A percentile compares a stretch with the other conserved stretches of the same genome.
These are phyloP conservation scores for Tylochromis polylepis DNA, from an alignment of 2,113 vertebrate genomes.

Conservation along the genomic window DNA sequence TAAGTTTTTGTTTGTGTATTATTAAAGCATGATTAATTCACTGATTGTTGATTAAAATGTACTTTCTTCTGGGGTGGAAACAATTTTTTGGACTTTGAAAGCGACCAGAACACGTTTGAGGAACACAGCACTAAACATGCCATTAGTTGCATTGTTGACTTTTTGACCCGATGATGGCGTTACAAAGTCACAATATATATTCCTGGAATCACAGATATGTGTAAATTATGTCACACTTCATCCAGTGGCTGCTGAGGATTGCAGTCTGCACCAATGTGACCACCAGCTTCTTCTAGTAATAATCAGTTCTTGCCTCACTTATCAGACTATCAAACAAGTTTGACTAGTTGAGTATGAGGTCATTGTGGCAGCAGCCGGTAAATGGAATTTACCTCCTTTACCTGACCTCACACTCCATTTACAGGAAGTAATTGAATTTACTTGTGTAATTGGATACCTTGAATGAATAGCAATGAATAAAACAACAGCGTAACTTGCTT, in stretches of 20 bases:
- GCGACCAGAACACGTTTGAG: fast-evolving
- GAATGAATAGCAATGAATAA: neutral
- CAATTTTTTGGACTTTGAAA: neutral
- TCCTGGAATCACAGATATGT: neutral
- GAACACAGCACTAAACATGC: neutral
- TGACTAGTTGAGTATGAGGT: neutral
- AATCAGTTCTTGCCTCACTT: neutral
- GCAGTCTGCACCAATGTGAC: neutral
- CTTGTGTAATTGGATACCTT: neutral
- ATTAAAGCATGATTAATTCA: neutral
- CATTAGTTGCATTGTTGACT: neutral
- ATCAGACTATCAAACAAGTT: neutral
- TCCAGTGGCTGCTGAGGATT: neutral
- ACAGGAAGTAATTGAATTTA: neutral
- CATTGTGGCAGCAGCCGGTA: neutral
- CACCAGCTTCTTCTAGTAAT: neutral
- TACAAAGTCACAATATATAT: neutral
- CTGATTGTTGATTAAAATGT: neutral
- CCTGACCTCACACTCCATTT: neutral
- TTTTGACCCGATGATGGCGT: neutral
- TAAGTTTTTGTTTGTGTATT: neutral
- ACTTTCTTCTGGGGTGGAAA: neutral
- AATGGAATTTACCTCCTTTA: neutral
- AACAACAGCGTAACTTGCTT: neutral
- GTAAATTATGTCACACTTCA: neutral